A percentile compares a stretch with the other conserved stretches of the same genome.
phyloP scores from a whole-genome alignment of 2,113 vertebrate species.

The Semicossyphus pulcher region DNA sequence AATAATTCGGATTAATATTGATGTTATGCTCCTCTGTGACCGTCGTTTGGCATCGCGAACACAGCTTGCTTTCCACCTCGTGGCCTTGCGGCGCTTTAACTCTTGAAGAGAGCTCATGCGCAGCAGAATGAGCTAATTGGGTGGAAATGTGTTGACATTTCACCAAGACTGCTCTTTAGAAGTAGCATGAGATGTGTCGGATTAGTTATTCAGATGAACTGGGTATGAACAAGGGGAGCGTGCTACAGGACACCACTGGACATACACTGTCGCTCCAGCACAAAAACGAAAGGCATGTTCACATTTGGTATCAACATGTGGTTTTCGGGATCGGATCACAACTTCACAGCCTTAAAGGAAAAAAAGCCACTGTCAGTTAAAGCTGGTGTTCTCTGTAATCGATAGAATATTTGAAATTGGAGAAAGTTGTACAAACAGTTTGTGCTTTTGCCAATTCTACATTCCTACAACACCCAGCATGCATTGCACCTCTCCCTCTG shows the following conservation, averaged over 20 bases:
- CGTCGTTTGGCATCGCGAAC: constrained; percentile 8
- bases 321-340: too few species aligned
- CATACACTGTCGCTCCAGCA: neutral
- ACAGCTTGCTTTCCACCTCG: constrained; percentile 8
- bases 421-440: too few species aligned
- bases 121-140: constrained; percentile 45
- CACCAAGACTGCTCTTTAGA: constrained; percentile 25
- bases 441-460: too few species aligned
- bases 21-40: constrained; percentile 13
- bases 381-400: too few species aligned
- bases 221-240: too few species aligned
- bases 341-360: too few species aligned
- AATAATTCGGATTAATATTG: neutral
- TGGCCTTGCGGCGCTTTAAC: constrained; percentile 9
- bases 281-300: constrained; percentile 4
- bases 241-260: neutral
- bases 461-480: too few species aligned
- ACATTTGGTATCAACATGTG: too few species aligned
- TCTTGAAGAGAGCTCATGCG: constrained; percentile 19
- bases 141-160: constrained; percentile 61
- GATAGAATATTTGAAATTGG: too few species aligned
- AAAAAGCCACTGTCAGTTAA: too few species aligned
- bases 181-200: neutral
- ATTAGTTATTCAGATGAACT: constrained; percentile 47
- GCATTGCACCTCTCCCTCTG: too few species aligned